Percentiles rank a stretch among this genome's conserved stretches.
These are phyloP conservation scores for Fabriciana adippe DNA, from an alignment of 2,888 invertebrate species.

Conservation along the genomic window DNA sequence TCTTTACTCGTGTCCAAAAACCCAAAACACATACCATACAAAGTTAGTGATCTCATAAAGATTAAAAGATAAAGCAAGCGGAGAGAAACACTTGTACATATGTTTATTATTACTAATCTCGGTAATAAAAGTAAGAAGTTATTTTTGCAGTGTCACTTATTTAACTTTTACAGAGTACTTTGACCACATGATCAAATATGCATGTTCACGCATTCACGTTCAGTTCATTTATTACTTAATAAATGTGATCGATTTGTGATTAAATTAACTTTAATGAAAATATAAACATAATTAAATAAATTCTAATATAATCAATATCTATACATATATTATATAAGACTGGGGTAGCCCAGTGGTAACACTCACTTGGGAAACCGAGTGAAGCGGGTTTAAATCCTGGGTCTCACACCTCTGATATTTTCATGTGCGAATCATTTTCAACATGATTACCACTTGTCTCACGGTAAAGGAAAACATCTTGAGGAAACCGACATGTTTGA, in stretches of 20 bases:
- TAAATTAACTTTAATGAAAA: not conserved
- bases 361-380: too few relatives aligned
- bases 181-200: not conserved
- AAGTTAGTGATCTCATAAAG: not conserved
- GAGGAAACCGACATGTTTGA: too few relatives aligned
- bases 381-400: too few relatives aligned
- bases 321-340: too few relatives aligned
- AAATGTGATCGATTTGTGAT: not conserved
- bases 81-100: not conserved
- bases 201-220: not conserved
- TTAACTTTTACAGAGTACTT: not conserved
- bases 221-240: constrained; percentile 2
- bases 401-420: too few relatives aligned
- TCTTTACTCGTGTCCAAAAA: too few relatives aligned
- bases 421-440: too few relatives aligned
- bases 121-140: not conserved
- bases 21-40: too few relatives aligned
- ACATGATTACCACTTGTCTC: too few relatives aligned
- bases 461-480: too few relatives aligned
- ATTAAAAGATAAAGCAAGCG: not conserved
- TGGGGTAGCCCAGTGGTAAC: too few relatives aligned
- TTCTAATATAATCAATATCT: too few relatives aligned
- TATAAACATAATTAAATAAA: not conserved
- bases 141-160: constrained; percentile 12
- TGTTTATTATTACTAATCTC: not conserved